Evolutionary conservation across 2,797 vertebrate genomes (phyloP), one percentile per base, ranked within the genome.

Genomic region (Leuciscus waleckii): DNA sequence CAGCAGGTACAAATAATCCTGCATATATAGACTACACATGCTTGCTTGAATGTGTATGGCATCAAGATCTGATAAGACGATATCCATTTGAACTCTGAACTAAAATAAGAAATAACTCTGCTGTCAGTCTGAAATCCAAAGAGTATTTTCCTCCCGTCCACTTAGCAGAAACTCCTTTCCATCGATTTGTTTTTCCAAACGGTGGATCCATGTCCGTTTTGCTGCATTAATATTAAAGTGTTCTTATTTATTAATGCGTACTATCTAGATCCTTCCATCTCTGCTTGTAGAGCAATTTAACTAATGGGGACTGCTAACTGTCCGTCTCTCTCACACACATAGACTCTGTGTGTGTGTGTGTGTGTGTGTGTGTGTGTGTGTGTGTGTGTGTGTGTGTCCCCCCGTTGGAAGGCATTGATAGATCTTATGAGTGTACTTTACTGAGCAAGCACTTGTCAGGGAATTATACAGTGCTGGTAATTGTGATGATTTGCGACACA

Each of bases 1-100:
- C 91, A 88, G 90, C 67, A n/a, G 87, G 88, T 88, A 86, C 77
- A 80, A n/a, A 19, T 84, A 83, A 82, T 89, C 89, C 83, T 81
- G 81, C 75, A 79, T 80, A 58, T 79, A 74, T 39, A 69, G 78
- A 46, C 17, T 32, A 16, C 39, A 35, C 78, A 23, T 35, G 26
- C 26, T 65, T 3, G 1, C 39, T 41, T 63, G 73, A 43, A 13
- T 46, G 76, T 86, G 81, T 73, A 51, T 76, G 67, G 73, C 67
- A 83, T 39, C 7, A 32, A 46, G 35, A 79, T 49, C 69, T 26
- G 21, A 79, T 26, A 69, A 71, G 4, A 63, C 6, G 14, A 71
- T 63, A 63, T 56, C 39, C n/a, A 79, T 79, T 84, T 79, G n/a
- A 56, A 70, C 67, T 43, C 35, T 70, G 26, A 58, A 78, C 63